Base-by-base conservation (phyloP, 2,113 vertebrate genomes). In the Tachuris rubrigastra region DNA sequence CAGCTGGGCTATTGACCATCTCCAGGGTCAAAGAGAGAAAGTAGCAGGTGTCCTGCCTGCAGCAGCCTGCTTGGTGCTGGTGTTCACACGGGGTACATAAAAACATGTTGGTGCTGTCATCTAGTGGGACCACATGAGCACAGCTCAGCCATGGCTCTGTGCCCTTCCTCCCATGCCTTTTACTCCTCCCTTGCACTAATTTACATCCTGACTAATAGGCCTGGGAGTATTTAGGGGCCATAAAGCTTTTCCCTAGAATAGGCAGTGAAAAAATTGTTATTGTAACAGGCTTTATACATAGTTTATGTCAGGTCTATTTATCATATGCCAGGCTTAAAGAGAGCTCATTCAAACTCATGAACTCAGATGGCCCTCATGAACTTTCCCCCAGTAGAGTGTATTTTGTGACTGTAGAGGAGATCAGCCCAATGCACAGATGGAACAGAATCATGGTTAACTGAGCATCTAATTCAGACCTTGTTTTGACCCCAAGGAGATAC, bases 51-150 rank as follows among this genome's bases (percentile, higher is more conserved):
- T 55, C 47, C 53, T 66, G 60, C 66, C 60, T 22, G 41, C 72
- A 31, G 82, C 49, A 52, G 46, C 58, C n/a, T 46, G 44, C 39
- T 28, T 11, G n/a, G 39, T 20, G 67, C 68, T 47, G 67, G 12
- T 58, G 37, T 19, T 19, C 65, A 44, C 1, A 0, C 0, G 1
- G 35, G 49, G 53, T 62, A 41, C 73, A 5, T 55, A 93, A 66
- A 41, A 35, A 52, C 71, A 77, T 46, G 94, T 73, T 89, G 87
- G 63, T 96, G 93, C 86, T 96, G 95, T 94, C 96, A 93, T 58
- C 96, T 96, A 94, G 93, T 91, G 94, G 95, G 81, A 73, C 80
- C 89, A 47, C n/a, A n/a, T 0, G 25, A 44, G 74, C 59, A 78
- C 41, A 62, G 59, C 81, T 49, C 13, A 13, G 50, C 12, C 28